A percentile compares a stretch with the other conserved stretches of the same genome.
Conservation (phyloP, 2,113 vertebrate genomes). For the Pholis gunnellus region DNA sequence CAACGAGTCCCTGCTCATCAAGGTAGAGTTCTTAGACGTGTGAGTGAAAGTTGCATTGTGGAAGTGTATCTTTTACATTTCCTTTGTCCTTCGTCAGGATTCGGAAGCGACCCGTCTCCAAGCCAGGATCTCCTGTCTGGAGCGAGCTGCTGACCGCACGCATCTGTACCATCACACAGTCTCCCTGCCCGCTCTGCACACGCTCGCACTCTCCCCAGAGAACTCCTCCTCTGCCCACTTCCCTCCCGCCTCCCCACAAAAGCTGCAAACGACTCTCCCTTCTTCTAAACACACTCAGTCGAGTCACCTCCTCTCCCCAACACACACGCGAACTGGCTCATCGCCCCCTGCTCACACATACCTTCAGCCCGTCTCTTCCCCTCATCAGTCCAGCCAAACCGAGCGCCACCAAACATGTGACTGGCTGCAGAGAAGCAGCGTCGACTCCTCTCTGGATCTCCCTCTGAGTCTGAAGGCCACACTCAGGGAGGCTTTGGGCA, state of each 20-base stretch:
- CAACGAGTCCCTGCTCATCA: constrained; percentile 87
- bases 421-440: constrained; percentile 50
- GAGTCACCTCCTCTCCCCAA: background rate
- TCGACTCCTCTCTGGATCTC: constrained; percentile 71
- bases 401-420: constrained; percentile 13
- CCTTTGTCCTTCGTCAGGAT: constrained; percentile 77
- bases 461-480: constrained; percentile 72
- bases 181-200: constrained; percentile 26
- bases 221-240: constrained; percentile 12
- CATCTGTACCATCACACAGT: constrained; percentile 31
- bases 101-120: constrained; percentile 89
- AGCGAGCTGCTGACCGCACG: constrained; percentile 79
- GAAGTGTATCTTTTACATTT: background rate
- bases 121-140: constrained; percentile 85
- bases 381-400: constrained; percentile 13
- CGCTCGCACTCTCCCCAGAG: constrained; percentile 15
- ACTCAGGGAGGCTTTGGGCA: constrained; percentile 63
- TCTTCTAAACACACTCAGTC: background rate
- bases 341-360: constrained; percentile 1
- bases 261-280: background rate
- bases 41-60: background rate
- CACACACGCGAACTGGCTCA: background rate
- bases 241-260: constrained; percentile 39
- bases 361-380: constrained; percentile 6
- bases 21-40: constrained; percentile 76